These are phyloP conservation scores for Linepithema humile DNA, from an alignment of 1,140 invertebrate species.

Conservation along the genomic window DNA sequence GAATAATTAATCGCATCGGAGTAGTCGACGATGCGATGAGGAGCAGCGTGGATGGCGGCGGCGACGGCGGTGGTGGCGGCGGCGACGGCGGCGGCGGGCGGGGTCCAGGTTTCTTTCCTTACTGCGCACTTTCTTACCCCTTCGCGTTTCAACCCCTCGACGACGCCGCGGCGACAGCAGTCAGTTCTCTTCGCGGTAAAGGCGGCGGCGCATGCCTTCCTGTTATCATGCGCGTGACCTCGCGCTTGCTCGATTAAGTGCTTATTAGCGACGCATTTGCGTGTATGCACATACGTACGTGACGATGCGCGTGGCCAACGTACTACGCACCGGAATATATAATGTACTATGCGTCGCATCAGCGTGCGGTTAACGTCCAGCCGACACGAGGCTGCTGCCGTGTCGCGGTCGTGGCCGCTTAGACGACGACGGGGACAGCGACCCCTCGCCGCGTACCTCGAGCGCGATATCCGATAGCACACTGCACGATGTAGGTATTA, in stretches of 20 bases:
- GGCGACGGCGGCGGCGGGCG: slow-evolving; percentile 60
- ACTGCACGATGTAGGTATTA: slow-evolving; percentile 36
- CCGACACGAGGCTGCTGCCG: slow-evolving; percentile 18
- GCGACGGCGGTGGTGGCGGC: slow-evolving; percentile 59
- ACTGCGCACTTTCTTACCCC: slow-evolving; percentile 82
- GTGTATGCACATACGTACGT: slow-evolving; percentile 1
- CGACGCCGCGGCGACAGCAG: slow-evolving; percentile 16
- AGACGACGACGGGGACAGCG: slow-evolving; percentile 40
- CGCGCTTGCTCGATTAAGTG: slow-evolving; percentile 23
- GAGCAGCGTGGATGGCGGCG: background rate
- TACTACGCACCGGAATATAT: slow-evolving; percentile 15
- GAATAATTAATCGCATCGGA: background rate
- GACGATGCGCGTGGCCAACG: background rate
- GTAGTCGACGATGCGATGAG: background rate
- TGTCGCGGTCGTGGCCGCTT: slow-evolving; percentile 6
- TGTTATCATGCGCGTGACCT: slow-evolving; percentile 24
- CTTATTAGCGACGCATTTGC: slow-evolving; percentile 31
- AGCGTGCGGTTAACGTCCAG: slow-evolving; percentile 10
- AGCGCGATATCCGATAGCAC: slow-evolving; percentile 35
- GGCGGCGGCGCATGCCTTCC: slow-evolving; percentile 66
- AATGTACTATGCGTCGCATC: slow-evolving; percentile 25
- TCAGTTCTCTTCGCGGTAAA: slow-evolving; percentile 76
- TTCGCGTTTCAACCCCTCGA: slow-evolving; percentile 69
- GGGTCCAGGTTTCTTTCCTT: slow-evolving; percentile 74
- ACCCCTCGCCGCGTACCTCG: slow-evolving; percentile 29